Evolutionary conservation across 2,888 invertebrate species (phyloP).

Genomic region (Tetropium fuscum): DNA sequence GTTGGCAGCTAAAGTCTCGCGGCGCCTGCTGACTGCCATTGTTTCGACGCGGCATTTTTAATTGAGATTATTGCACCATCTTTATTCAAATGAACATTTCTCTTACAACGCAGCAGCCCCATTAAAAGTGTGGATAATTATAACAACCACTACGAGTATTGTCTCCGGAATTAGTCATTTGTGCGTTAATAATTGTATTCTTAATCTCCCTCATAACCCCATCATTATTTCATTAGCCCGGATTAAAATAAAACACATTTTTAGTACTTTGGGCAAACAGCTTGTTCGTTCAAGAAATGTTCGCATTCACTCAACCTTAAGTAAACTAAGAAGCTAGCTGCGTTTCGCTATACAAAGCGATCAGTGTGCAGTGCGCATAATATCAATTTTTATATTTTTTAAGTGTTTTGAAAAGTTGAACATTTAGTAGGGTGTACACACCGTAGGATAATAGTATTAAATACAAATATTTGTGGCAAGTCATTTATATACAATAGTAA

Average conservation of each 20-base stretch:
- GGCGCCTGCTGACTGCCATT: constrained; percentile 59
- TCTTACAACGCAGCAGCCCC: constrained; percentile 57
- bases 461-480: no score
- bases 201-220: constrained; percentile 62
- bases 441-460: no score
- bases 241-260: constrained; percentile 49
- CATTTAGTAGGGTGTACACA: background rate
- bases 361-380: no score
- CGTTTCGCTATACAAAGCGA: no score
- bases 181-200: constrained; percentile 65
- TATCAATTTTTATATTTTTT: background rate
- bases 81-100: constrained; percentile 65
- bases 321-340: no score
- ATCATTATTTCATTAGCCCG: constrained; percentile 52
- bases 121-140: constrained; percentile 67
- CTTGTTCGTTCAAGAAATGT: constrained; percentile 33
- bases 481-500: no score
- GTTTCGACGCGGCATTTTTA: constrained; percentile 65
- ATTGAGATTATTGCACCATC: constrained; percentile 67
- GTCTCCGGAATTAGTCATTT: constrained; percentile 66
- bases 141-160: constrained; percentile 61
- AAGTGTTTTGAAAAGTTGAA: background rate
- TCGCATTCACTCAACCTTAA: constrained; percentile 18
- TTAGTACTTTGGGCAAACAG: constrained; percentile 37
- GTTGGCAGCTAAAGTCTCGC: constrained; percentile 57